Conservation (phyloP, 2,113 vertebrate genomes). For the Ascaphus truei region DNA sequence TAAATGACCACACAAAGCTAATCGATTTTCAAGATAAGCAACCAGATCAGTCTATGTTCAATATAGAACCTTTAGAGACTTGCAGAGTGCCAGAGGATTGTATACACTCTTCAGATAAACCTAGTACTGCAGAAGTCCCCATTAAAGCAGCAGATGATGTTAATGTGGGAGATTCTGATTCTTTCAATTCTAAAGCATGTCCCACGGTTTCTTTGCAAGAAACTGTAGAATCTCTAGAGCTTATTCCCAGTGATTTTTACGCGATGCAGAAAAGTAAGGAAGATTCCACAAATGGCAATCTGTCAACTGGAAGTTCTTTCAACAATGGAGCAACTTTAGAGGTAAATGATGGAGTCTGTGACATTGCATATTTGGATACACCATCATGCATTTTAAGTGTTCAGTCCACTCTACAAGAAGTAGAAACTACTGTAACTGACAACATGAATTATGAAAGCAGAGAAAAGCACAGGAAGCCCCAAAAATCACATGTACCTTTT, state of each 20-base stretch:
- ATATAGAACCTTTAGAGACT: not conserved
- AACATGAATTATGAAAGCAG: too few species aligned
- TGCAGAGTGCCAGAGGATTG: not conserved
- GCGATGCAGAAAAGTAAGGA: not conserved
- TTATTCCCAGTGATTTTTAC: not conserved
- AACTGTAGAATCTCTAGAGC: not conserved
- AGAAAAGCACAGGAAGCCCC: not conserved
- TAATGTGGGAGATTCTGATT: not conserved
- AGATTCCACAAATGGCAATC: not conserved
- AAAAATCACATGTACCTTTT: not conserved
- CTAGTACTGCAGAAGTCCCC: too few species aligned
- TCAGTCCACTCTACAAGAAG: not conserved
- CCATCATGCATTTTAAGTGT: not conserved
- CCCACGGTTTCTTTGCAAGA: not conserved
- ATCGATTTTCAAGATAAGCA: not conserved
- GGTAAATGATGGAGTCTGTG: not conserved
- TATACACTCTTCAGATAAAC: too few species aligned
- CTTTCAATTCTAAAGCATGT: not conserved
- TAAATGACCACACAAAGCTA: not conserved
- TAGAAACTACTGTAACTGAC: not conserved
- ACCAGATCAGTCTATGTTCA: not conserved
- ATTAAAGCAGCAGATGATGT: too few species aligned
- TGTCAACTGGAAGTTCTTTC: not conserved
- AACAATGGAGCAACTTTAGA: not conserved
- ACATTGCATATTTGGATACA: conserved; percentile 3